phyloP scores from a whole-genome alignment of 2,797 vertebrate species.

The Pampus argenteus region DNA sequence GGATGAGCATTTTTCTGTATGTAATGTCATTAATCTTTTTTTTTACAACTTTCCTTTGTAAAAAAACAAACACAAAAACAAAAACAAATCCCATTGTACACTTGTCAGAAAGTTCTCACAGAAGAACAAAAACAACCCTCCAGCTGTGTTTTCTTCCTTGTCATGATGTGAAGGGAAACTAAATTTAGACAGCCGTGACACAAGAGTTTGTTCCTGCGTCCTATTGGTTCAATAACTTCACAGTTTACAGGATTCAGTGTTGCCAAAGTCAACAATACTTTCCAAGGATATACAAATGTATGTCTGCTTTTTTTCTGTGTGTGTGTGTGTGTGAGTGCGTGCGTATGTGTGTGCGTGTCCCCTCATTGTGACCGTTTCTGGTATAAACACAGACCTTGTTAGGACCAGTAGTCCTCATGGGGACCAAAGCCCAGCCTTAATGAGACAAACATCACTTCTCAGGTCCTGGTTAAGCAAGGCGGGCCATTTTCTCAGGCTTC shows the following conservation, averaged over 20 bases:
- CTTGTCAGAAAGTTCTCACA: conserved; percentile 68
- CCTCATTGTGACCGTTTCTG: no score
- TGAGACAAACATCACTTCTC: no score
- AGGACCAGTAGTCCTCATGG: no score
- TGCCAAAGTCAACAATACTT: conserved; percentile 30
- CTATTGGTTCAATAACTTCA: conserved; percentile 32
- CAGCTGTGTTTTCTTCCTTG: conserved; percentile 80
- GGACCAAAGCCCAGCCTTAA: no score
- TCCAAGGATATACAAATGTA: conserved; percentile 44
- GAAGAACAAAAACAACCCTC: conserved; percentile 75
- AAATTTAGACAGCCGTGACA: conserved; percentile 74
- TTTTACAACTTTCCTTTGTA: conserved; percentile 45
- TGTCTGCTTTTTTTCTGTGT: conserved; percentile 4
- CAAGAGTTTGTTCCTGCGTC: conserved; percentile 54
- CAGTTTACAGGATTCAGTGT: conserved; percentile 34
- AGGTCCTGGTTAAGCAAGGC: no score
- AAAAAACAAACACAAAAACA: neutral
- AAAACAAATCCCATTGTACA: conserved; percentile 57
- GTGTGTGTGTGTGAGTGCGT: conserved; percentile 15
- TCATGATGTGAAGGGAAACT: conserved; percentile 64
- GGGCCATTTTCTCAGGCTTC: no score
- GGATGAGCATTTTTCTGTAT: neutral
- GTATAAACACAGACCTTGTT: no score
- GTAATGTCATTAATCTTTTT: conserved; percentile 2
- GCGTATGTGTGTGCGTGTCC: no score